Evolutionary conservation across 1,140 invertebrate species (phyloP), one percentile per base, ranked within the genome.

Genomic region (Leptopilina clavipes): DNA sequence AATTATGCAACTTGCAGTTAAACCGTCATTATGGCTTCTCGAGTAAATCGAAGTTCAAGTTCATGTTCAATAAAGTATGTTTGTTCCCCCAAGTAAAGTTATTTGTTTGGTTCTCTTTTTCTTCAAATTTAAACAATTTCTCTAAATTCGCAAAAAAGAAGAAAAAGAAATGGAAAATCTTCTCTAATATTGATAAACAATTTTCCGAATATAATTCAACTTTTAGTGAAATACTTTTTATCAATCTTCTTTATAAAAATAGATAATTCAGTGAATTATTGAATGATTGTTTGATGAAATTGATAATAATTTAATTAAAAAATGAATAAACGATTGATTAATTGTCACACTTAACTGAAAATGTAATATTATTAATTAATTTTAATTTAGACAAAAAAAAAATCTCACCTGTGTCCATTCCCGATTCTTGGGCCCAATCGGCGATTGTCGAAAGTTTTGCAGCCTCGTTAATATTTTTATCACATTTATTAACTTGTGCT

Each of bases 351-450:
- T 31, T 5, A 31, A 2, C 25, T 31, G 25, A 5, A 31, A 31
- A 31, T 31, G 1, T 31, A 31, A 31, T 5, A n/a, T n/a, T n/a
- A n/a, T n/a, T n/a, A 31, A 31, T 40, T 9, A 40, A 40, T 40
- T 40, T 40, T 45, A 14, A 14, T 14, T 45, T n/a, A 56, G 1
- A 12, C n/a, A 48, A 72, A 45, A 43, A 17, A 22, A 25, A 22
- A 25, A 25, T 52, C 89, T 86, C 77, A 92, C 94, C 95, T 37
- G 94, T 94, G 44, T 92, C 92, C 84, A 95, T 94, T 45, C 93
- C 94, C 22, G 91, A 92, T 17, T 91, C 88, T 82, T 94, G 92
- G 0, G 94, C 94, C 94, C 94, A 95, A 25, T 92, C 89, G 1
- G 93, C 87, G 31, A 95, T 90, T 10, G 92, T 93, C 0, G 91